phyloP scores from a whole-genome alignment of 2,888 invertebrate species.

The Diarsia rubi region DNA sequence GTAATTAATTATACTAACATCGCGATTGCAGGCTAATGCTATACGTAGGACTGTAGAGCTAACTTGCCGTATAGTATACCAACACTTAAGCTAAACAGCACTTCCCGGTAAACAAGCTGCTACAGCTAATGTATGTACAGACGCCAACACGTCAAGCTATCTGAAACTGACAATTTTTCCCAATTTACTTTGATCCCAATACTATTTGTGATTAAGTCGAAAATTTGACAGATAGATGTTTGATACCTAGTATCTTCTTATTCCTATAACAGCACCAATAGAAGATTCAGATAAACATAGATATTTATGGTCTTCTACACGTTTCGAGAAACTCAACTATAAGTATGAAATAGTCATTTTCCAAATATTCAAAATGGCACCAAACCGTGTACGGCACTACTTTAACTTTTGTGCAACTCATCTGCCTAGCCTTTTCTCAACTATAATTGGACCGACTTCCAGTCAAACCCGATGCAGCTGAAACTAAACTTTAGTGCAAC shows the following conservation, averaged over 20 bases:
- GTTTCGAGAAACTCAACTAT: background rate
- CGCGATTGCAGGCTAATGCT: slow-evolving; percentile 4
- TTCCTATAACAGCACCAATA: slow-evolving; percentile 10
- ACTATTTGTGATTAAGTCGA: too few species aligned
- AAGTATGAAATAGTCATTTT: background rate
- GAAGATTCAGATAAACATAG: background rate
- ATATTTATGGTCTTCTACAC: background rate
- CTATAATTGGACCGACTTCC: too few species aligned
- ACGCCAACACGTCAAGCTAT: too few species aligned
- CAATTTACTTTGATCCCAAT: too few species aligned
- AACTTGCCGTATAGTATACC: background rate
- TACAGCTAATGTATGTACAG: background rate
- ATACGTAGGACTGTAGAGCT: slow-evolving; percentile 2
- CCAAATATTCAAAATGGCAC: slow-evolving; percentile 12
- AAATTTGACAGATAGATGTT: too few species aligned
- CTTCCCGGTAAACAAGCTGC: background rate
- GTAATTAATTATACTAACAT: slow-evolving; percentile 18
- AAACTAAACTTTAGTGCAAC: slow-evolving; percentile 7
- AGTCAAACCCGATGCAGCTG: too few species aligned
- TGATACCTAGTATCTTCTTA: background rate
- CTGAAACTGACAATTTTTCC: too few species aligned
- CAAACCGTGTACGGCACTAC: background rate
- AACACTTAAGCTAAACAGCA: background rate
- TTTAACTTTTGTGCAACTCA: slow-evolving; percentile 2
- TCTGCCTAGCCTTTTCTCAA: background rate